Evolutionary conservation across 2,113 vertebrate species (phyloP).

Genomic region (Silurus glanis): DNA sequence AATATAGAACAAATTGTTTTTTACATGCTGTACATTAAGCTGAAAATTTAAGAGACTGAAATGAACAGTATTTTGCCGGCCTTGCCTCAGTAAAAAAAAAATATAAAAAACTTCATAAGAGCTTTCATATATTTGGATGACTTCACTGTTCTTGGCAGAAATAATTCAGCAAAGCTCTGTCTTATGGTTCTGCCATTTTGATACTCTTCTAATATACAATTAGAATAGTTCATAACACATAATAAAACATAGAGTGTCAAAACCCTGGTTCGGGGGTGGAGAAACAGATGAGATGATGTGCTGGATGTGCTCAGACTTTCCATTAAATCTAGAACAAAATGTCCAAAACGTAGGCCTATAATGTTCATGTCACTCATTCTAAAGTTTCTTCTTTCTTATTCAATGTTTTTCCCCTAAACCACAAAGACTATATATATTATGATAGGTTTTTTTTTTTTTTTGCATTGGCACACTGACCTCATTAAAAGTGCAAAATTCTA

Average conservation of each 20-base stretch:
- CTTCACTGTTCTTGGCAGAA: not conserved
- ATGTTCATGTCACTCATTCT: not conserved
- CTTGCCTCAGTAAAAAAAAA: not conserved
- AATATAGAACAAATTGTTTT: not conserved
- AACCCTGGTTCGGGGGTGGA: not conserved
- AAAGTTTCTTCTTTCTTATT: not conserved
- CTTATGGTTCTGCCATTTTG: not conserved
- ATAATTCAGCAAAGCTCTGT: not conserved
- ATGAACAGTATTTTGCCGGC: not conserved
- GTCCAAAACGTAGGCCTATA: not conserved
- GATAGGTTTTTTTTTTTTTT: not conserved
- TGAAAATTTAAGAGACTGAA: not conserved
- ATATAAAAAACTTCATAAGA: not conserved
- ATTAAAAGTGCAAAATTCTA: conserved; percentile 28
- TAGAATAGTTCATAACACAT: conserved; percentile 13
- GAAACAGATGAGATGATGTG: not conserved
- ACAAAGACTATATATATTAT: not conserved
- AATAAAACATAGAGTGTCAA: conserved; percentile 11
- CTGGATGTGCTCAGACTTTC: not conserved
- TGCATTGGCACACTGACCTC: not conserved
- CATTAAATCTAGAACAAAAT: not conserved
- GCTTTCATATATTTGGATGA: not conserved
- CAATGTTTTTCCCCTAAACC: not conserved
- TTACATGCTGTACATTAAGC: not conserved
- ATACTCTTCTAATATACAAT: not conserved